phyloP scores from a whole-genome alignment of 2,888 invertebrate genomes.

The Ectemnius cavifrons region DNA sequence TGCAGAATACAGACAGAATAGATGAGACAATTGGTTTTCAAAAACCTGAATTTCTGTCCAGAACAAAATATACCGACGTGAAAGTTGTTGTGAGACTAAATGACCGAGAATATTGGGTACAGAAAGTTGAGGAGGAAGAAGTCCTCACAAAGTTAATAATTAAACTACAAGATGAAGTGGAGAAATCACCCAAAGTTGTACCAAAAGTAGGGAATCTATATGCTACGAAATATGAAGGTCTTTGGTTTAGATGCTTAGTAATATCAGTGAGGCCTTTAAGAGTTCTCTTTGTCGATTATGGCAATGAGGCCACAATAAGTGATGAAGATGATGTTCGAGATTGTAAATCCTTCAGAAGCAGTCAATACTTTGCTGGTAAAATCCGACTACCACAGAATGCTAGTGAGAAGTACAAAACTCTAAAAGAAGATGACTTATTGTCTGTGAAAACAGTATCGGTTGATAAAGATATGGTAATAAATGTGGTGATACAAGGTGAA shows the following conservation, averaged over 20 bases:
- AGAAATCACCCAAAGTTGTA: constrained; percentile 9
- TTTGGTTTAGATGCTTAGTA: constrained; percentile 66
- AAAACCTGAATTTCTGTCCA: constrained; percentile 52
- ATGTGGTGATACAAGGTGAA: constrained; percentile 43
- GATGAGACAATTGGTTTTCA: constrained; percentile 42
- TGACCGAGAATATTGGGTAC: constrained; percentile 60
- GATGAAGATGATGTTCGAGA: constrained; percentile 53
- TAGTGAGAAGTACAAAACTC: constrained; percentile 20
- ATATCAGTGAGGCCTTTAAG: constrained; percentile 53
- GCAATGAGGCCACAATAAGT: constrained; percentile 49
- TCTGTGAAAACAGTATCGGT: constrained; percentile 49
- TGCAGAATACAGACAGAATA: constrained; percentile 24
- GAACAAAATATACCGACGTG: constrained; percentile 55
- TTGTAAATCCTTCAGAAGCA: constrained; percentile 36
- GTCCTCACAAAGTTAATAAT: constrained; percentile 48
- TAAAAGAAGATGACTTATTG: constrained; percentile 42
- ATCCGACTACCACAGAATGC: constrained; percentile 45
- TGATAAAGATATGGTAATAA: constrained; percentile 31
- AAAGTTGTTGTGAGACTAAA: constrained; percentile 32
- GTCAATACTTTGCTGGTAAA: constrained; percentile 43
- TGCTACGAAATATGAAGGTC: constrained; percentile 43
- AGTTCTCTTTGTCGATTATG: constrained; percentile 65
- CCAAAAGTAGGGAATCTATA: constrained; percentile 56
- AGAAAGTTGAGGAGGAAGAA: constrained; percentile 44
- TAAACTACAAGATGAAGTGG: constrained; percentile 39